phyloP scores from a whole-genome alignment of 2,888 invertebrate genomes.

The Tenthredo distinguenda region DNA sequence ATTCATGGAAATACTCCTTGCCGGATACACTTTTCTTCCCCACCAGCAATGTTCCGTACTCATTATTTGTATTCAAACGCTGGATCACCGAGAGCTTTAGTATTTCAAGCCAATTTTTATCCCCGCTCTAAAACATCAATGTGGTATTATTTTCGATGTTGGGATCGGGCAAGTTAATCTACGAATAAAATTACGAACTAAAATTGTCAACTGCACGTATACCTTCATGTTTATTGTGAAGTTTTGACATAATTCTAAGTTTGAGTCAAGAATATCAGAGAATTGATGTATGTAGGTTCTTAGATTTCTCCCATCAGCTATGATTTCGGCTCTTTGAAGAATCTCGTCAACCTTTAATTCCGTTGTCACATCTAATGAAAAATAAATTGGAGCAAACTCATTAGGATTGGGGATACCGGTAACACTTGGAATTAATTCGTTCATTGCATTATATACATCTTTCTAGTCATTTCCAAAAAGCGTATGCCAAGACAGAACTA shows the following conservation, averaged over 20 bases:
- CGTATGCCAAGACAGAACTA: no score
- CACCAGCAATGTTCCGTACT: neutral
- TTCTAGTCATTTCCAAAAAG: neutral
- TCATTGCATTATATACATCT: neutral
- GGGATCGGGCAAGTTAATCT: neutral
- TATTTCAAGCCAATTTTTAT: neutral
- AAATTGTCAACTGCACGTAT: neutral
- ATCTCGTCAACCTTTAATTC: conserved; percentile 25
- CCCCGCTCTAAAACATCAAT: conserved; percentile 61
- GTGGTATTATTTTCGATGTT: neutral
- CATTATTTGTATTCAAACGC: neutral
- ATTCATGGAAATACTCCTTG: neutral
- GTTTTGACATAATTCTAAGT: neutral
- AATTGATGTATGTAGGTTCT: neutral
- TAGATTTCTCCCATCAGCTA: neutral
- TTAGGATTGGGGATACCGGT: neutral
- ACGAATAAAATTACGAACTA: neutral
- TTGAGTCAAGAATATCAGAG: neutral
- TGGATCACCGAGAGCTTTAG: neutral
- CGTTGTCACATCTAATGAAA: neutral
- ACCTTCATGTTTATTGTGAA: conserved; percentile 2
- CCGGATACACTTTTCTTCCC: neutral
- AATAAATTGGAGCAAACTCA: neutral
- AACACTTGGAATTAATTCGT: neutral
- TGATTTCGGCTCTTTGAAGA: neutral